Evolutionary conservation across 2,888 invertebrate genomes (phyloP).

Genomic region (Macropis europaea): DNA sequence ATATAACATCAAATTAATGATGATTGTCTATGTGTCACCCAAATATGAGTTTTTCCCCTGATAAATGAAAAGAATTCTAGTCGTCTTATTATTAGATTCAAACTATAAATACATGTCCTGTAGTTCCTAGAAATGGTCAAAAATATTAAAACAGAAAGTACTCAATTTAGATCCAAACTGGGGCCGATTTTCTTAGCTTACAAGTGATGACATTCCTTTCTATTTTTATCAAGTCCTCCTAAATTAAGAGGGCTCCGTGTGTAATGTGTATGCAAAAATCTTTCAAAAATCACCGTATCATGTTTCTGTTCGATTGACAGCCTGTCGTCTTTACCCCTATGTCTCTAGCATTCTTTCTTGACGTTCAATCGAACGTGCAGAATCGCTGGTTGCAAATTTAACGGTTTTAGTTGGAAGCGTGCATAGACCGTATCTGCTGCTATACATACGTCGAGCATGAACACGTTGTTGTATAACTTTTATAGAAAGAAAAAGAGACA

Average conservation of each 20-base stretch:
- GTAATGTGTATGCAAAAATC: conserved; percentile 19
- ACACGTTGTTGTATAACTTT: conserved; percentile 27
- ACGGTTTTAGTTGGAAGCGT: conserved; percentile 32
- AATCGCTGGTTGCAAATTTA: conserved; percentile 26
- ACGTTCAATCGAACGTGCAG: conserved; percentile 19
- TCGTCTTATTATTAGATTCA: too few species aligned
- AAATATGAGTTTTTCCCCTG: too few species aligned
- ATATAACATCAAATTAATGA: too few species aligned
- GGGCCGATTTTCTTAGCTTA: too few species aligned
- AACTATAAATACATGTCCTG: too few species aligned
- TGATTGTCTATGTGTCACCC: too few species aligned
- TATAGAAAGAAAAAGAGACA: neutral
- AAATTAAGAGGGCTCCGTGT: neutral
- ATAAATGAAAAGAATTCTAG: too few species aligned
- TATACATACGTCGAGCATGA: conserved; percentile 29
- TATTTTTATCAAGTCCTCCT: too few species aligned
- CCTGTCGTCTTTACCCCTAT: conserved; percentile 28
- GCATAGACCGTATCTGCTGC: conserved; percentile 26
- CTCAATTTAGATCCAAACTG: too few species aligned
- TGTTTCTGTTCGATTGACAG: conserved; percentile 13
- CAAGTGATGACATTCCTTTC: too few species aligned
- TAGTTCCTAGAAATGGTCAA: too few species aligned
- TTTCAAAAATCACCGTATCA: neutral
- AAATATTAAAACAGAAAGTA: too few species aligned
- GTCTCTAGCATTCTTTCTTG: conserved; percentile 33